Percentiles rank a stretch among this genome's conserved stretches.
Conservation (phyloP, 1,140 invertebrate genomes). For the Lepidurus apus region DNA sequence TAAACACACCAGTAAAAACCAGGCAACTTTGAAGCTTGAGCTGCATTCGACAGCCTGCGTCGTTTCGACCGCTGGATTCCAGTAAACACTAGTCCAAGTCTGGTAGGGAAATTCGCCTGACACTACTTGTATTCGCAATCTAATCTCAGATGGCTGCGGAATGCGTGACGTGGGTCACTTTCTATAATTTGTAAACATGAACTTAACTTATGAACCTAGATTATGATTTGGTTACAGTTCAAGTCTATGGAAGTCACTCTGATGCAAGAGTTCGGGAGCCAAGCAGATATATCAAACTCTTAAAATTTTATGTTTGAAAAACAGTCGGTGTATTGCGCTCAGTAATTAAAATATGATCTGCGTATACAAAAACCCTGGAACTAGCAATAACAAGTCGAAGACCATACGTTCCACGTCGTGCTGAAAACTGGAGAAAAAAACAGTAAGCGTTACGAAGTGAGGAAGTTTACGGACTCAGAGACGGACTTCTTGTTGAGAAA, state of each 20-base stretch:
- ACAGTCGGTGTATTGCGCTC: not conserved
- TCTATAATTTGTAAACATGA: not conserved
- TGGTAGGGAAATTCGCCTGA: not conserved
- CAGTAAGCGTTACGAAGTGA: not conserved
- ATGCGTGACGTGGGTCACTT: not conserved
- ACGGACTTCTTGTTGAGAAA: slow-evolving; percentile 26
- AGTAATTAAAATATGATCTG: not conserved
- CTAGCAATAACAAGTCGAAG: not conserved
- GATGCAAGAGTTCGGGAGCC: not conserved
- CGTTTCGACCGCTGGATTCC: not conserved
- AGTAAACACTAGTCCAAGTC: not conserved
- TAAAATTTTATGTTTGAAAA: not conserved
- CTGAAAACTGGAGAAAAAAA: not conserved
- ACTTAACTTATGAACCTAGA: not conserved
- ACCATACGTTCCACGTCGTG: not conserved
- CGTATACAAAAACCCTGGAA: not conserved
- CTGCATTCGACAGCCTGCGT: not conserved
- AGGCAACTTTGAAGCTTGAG: not conserved
- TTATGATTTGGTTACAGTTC: not conserved
- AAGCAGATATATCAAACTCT: not conserved
- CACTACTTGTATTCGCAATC: not conserved
- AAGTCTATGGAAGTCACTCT: not conserved
- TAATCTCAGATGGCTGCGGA: slow-evolving; percentile 4
- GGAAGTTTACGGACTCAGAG: not conserved
- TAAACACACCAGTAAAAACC: not conserved